Evolutionary conservation across 2,888 invertebrate genomes (phyloP).

Genomic region (Globia sparganii): DNA sequence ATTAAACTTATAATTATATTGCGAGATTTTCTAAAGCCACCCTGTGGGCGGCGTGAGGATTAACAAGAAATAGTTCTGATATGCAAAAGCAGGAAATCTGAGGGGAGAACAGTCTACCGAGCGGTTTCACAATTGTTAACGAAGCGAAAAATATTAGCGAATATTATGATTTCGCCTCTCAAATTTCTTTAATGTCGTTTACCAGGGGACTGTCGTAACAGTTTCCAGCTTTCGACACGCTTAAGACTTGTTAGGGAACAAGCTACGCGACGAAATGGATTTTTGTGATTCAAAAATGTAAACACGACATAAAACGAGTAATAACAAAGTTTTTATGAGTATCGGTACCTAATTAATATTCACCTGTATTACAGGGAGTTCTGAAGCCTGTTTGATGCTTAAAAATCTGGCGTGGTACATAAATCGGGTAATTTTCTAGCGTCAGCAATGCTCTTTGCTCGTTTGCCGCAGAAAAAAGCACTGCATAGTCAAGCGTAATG

Average conservation of each 20-base stretch:
- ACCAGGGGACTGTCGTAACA: conserved; percentile 3
- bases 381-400: not conserved
- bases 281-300: conserved; percentile 34
- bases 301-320: conserved; percentile 10
- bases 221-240: not conserved
- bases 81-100: conserved; percentile 31
- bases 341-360: conserved; percentile 19
- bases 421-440: conserved; percentile 4
- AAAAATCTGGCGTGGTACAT: not conserved
- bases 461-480: conserved; percentile 4
- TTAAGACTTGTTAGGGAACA: conserved; percentile 18
- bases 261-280: conserved; percentile 12
- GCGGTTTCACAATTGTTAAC: not conserved
- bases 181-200: conserved; percentile 11
- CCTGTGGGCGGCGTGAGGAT: conserved; percentile 3
- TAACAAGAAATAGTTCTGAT: conserved; percentile 38
- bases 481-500: conserved; percentile 5
- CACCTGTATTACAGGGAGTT: not conserved
- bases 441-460: not conserved
- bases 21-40: conserved; percentile 38
- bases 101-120: not conserved
- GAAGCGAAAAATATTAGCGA: conserved; percentile 2
- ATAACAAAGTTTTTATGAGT: conserved; percentile 33
- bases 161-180: conserved; percentile 13
- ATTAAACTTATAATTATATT: conserved; percentile 55